Percentiles rank a stretch among this genome's conserved stretches.
Conservation (phyloP, 2,888 invertebrate species). For the Chymomyza caudatula region DNA sequence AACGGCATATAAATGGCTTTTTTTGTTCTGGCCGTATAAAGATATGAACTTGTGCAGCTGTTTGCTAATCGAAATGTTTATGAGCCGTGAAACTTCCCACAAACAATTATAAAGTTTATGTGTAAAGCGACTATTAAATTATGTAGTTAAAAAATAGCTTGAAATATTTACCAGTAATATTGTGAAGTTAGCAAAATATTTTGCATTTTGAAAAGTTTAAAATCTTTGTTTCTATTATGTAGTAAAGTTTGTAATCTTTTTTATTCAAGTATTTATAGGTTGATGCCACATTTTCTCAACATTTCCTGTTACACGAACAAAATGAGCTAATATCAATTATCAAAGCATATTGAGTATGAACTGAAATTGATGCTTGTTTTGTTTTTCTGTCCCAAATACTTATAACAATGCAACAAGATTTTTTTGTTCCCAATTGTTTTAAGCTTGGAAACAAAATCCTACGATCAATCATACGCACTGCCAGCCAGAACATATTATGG, state of each 20-base stretch:
- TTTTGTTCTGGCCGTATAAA: neutral
- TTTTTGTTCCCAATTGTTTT: conserved; percentile 1
- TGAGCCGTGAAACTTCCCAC: neutral
- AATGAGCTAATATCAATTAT: conserved; percentile 15
- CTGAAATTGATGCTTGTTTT: neutral
- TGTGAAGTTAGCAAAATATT: conserved; percentile 55
- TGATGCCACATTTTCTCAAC: conserved; percentile 13
- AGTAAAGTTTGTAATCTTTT: neutral
- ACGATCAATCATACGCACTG: conserved; percentile 60
- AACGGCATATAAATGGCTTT: neutral
- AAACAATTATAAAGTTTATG: neutral
- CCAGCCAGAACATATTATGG: conserved; percentile 20
- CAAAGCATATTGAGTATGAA: neutral
- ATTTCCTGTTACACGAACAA: conserved; percentile 12
- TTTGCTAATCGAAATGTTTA: neutral
- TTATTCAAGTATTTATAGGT: neutral
- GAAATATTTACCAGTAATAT: conserved; percentile 64
- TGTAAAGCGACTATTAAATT: neutral
- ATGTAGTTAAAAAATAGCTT: neutral
- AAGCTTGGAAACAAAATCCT: conserved; percentile 12
- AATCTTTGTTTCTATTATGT: neutral
- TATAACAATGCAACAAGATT: no score
- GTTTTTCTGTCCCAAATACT: no score
- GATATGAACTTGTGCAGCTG: neutral
- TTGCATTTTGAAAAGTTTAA: conserved; percentile 46